Evolutionary conservation across 2,797 vertebrate species (phyloP), one percentile per base, ranked within the genome.

Genomic region (Atherinosoma microstoma): DNA sequence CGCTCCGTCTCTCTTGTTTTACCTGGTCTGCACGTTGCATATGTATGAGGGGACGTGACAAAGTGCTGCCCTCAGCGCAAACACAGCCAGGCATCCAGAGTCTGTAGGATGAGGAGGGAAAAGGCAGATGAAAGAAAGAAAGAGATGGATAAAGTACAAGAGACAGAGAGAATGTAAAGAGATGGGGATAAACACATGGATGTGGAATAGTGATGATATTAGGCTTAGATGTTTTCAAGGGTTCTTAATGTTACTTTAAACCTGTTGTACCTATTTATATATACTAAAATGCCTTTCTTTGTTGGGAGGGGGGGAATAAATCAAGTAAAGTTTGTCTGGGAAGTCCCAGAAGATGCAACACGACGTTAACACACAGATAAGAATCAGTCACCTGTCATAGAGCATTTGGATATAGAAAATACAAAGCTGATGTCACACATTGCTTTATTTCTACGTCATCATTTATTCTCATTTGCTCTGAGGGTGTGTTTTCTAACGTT

Each of bases 21-120:
- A 85, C 90, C 85, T 83, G 75, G 82, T 87, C 75, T 73, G 47
- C 54, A 84, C 54, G 67, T 76, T 93, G 80, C 85, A 92, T 93
- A 93, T 93, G 89, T 73, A 93, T 93, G 79, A 90, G 78, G 78
- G 64, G 53, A 69, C 13, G 27, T 83, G 83, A 87, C 80, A 90
- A 87, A 90, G 82, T 87, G 84, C 90, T 88, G 82, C 84, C 86
- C 81, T 91, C 87, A 74, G 16, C 92, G 73, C 91, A 84, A 89
- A 87, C 79, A 73, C 75, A 83, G 70, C 63, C 67, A 69, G 76
- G 67, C 67, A 70, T 64, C 38, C 58, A 35, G 70, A 65, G 58
- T 53, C 57, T 49, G 67, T 42, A 2, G 16, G 30, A 71, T 49
- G 61, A n/a, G 47, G 58, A 65, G 51, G 53, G 64, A 66, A 64